Evolutionary conservation across 2,113 vertebrate genomes (phyloP), one percentile per base, ranked within the genome.

Genomic region (Forbesichthys agassizii): DNA sequence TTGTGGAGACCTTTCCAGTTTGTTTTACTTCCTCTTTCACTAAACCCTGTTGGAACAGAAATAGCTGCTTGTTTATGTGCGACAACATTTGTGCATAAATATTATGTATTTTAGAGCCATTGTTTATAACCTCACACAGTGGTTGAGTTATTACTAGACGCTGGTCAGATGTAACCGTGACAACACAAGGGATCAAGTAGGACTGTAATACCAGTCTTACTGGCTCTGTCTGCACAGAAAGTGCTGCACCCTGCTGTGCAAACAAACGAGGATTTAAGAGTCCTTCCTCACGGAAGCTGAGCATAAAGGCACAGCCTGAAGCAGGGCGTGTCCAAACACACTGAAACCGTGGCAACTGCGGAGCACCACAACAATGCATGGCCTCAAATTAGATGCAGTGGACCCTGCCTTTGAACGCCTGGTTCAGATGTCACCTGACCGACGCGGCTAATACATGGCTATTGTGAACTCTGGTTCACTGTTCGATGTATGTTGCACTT

Each of bases 201-300:
- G 71, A 79, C 84, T 60, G 66, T 59, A 64, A 66, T 52, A 33
- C 56, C 71, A 84, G 33, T 42, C 54, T 53, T 20, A 10, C 9
- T 9, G 18, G 42, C 66, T 72, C 52, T 9, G 10, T 27, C 52
- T 20, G 3, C 56, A 62, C 3, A 0, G 61, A 42, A 69, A 74
- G 70, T 76, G 48, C 73, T 74, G 42, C 55, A 48, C 36, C 1
- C 7, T 48, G 54, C 62, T 11, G 3, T 51, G 46, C 33, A 67
- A 57, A 58, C 46, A 0, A 36, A 66, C 76, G 73, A 78, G 73
- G 83, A 85, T 86, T 75, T 84, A 53, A 53, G 71, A 82, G 69
- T 67, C 52, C 63, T 61, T 73, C 64, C 78, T 63, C 14, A 13
- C 73, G 66, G 73, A 36, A 75, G 73, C 62, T 0, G 14, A 65